Percentiles rank a stretch among this genome's conserved stretches.
phyloP scores from a whole-genome alignment of 1,140 invertebrate species.

The Diorhabda sublineata region DNA sequence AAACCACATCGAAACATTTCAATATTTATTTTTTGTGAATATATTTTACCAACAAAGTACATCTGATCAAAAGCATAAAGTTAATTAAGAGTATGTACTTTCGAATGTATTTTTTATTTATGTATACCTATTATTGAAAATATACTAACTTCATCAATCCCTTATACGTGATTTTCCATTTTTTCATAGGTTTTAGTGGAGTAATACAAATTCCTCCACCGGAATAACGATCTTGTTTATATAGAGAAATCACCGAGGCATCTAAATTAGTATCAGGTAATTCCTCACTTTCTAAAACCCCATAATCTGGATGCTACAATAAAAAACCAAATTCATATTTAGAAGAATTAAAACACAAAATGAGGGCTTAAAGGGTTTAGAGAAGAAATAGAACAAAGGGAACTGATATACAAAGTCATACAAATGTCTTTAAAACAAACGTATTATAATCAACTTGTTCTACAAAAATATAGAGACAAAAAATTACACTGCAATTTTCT shows the following conservation, averaged over 20 bases:
- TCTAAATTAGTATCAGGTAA: conserved; percentile 63
- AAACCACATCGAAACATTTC: neutral
- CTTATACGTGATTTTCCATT: conserved; percentile 60
- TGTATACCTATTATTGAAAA: neutral
- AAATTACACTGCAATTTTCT: too few species aligned
- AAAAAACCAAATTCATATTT: neutral
- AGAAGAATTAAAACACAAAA: too few species aligned
- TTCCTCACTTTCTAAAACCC: conserved; percentile 59
- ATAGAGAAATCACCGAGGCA: conserved; percentile 43
- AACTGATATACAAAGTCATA: too few species aligned
- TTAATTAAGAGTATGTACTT: too few species aligned
- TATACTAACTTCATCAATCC: conserved; percentile 58
- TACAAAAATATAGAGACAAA: too few species aligned
- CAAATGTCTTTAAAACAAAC: too few species aligned
- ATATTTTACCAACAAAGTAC: too few species aligned
- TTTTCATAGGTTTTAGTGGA: conserved; percentile 61
- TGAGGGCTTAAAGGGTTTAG: too few species aligned
- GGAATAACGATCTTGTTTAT: conserved; percentile 53
- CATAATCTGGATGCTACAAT: conserved; percentile 58
- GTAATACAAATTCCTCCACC: conserved; percentile 62
- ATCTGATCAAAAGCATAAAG: too few species aligned
- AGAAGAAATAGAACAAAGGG: too few species aligned
- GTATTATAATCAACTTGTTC: too few species aligned
- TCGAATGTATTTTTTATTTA: neutral
- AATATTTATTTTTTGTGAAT: too few species aligned